A percentile compares a stretch with the other conserved stretches of the same genome.
Evolutionary conservation across 2,797 vertebrate species (phyloP).

Genomic region (Myripristis murdjan): DNA sequence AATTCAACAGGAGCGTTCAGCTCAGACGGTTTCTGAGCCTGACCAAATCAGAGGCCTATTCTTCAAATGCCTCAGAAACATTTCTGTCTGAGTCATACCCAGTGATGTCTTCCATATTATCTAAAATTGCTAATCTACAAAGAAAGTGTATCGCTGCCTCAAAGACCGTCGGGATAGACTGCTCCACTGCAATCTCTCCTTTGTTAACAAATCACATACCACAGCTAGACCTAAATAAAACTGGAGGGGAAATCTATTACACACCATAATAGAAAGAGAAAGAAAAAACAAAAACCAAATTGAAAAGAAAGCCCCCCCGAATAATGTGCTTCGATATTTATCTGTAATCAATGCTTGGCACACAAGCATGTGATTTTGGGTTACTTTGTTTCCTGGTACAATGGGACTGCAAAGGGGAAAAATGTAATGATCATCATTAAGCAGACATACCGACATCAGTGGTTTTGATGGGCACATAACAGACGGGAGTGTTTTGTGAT

Average conservation of each 20-base stretch:
- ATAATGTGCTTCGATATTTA: constrained; percentile 66
- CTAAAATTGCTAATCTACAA: constrained; percentile 63
- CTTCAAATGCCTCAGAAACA: constrained; percentile 51
- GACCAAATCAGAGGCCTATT: constrained; percentile 64
- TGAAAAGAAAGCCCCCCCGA: constrained; percentile 66
- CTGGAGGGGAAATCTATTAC: constrained; percentile 45
- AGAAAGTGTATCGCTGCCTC: constrained; percentile 37
- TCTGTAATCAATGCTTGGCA: constrained; percentile 82
- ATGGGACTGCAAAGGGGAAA: constrained; percentile 55
- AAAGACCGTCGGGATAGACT: constrained; percentile 40
- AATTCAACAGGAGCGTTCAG: constrained; percentile 71
- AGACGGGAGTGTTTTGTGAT: constrained; percentile 74
- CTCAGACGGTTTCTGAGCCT: constrained; percentile 47
- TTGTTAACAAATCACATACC: constrained; percentile 56
- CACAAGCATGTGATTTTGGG: constrained; percentile 75
- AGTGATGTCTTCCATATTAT: constrained; percentile 48
- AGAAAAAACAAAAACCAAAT: constrained; percentile 52
- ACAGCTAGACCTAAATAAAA: constrained; percentile 54
- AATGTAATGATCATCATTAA: constrained; percentile 79
- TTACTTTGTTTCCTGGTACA: constrained; percentile 77
- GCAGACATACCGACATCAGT: constrained; percentile 73
- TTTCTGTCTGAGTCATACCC: constrained; percentile 16
- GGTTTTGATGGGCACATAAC: constrained; percentile 71
- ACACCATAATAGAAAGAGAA: constrained; percentile 58
- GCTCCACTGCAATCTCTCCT: constrained; percentile 45